phyloP scores from a whole-genome alignment of 2,797 vertebrate species.

The Chromis chromis region DNA sequence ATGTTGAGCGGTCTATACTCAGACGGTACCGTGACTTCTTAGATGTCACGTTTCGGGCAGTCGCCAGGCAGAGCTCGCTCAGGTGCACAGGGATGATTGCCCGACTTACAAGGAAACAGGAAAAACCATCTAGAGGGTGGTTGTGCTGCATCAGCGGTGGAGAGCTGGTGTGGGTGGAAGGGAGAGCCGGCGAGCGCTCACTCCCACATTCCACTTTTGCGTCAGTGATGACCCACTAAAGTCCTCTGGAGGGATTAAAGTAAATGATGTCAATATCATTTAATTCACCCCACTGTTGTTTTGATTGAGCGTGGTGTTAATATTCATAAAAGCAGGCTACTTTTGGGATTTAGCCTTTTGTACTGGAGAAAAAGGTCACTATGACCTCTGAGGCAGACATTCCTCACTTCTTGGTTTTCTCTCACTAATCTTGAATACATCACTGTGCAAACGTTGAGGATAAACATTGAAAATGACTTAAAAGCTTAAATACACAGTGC shows the following conservation, averaged over 20 bases:
- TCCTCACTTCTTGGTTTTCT: not conserved
- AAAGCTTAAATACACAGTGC: not conserved
- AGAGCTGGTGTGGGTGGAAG: slow-evolving; percentile 36
- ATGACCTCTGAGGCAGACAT: not conserved
- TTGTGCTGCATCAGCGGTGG: slow-evolving; percentile 9
- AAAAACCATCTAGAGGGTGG: not conserved
- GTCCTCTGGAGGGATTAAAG: slow-evolving; percentile 28
- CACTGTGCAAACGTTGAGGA: slow-evolving; percentile 1
- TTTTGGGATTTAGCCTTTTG: not conserved
- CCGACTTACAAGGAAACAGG: slow-evolving; percentile 10
- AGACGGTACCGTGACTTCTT: not conserved
- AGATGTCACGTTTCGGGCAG: not conserved
- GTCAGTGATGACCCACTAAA: slow-evolving; percentile 68
- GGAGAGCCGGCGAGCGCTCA: not conserved
- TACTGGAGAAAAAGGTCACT: not conserved
- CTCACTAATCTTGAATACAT: not conserved
- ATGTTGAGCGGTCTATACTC: not conserved
- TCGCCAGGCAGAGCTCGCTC: not conserved
- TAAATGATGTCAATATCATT: slow-evolving; percentile 28
- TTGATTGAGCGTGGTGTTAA: not conserved
- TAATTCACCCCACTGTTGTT: not conserved
- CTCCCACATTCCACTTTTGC: slow-evolving; percentile 52
- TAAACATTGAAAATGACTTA: not conserved
- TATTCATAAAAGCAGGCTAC: not conserved
- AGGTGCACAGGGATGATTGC: not conserved